phyloP scores from a whole-genome alignment of 2,113 vertebrate genomes.

The Philantomba maxwellii region DNA sequence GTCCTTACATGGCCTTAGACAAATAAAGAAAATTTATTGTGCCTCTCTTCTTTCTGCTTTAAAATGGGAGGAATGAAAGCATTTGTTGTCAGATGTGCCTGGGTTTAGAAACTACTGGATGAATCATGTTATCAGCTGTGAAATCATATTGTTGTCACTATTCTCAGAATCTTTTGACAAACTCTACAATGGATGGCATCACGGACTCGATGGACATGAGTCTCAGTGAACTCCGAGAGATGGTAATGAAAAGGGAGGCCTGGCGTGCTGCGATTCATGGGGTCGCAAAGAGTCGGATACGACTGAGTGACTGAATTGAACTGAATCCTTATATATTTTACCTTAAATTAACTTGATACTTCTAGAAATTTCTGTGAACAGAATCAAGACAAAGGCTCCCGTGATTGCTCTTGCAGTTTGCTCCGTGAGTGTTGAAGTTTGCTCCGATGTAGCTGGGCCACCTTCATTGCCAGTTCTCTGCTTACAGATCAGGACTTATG shows the following conservation, averaged over 20 bases:
- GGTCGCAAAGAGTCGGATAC: too few relatives aligned
- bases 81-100: neutral
- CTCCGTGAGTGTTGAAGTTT: neutral
- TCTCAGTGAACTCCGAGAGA: too few relatives aligned
- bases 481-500: accelerated
- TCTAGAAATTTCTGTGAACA: neutral
- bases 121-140: neutral
- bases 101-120: neutral
- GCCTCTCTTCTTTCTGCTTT: neutral
- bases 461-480: neutral
- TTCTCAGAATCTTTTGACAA: neutral
- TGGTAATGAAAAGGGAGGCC: too few relatives aligned
- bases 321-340: neutral
- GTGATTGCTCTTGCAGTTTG: neutral
- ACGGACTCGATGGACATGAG: too few relatives aligned
- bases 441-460: neutral
- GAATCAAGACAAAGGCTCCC: neutral
- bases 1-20: neutral
- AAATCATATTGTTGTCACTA: neutral
- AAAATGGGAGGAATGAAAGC: neutral
- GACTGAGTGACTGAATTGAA: too few relatives aligned
- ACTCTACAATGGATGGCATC: too few relatives aligned
- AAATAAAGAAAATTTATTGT: neutral
- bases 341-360: neutral
- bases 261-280: too few relatives aligned